These are phyloP conservation scores for Cairina moschata DNA, from an alignment of 2,113 vertebrate species.

Conservation along the genomic window DNA sequence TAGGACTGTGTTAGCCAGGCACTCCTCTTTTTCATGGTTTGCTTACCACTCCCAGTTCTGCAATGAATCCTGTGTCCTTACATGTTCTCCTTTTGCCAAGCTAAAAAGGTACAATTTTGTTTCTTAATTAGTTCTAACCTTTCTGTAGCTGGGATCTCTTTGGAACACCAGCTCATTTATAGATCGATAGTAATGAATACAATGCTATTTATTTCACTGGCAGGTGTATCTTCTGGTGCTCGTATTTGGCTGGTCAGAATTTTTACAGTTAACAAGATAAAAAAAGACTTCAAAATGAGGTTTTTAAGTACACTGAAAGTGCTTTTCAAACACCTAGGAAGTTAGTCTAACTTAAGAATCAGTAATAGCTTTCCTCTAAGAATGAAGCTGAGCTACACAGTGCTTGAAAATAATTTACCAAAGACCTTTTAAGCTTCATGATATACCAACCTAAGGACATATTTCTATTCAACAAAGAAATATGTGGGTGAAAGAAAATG, in stretches of 20 bases:
- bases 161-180: neutral
- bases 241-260: neutral
- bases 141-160: neutral
- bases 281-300: neutral
- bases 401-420: neutral
- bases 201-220: neutral
- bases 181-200: neutral
- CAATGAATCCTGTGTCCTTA: neutral
- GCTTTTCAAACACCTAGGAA: neutral
- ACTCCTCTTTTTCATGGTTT: neutral
- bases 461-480: neutral
- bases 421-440: neutral
- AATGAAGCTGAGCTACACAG: neutral
- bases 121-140: neutral
- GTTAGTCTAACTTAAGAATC: neutral
- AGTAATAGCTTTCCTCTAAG: neutral
- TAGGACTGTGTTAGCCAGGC: neutral
- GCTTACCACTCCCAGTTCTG: neutral
- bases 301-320: neutral
- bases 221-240: neutral
- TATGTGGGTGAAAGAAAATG: neutral
- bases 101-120: neutral
- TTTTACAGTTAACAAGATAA: neutral
- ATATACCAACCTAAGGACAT: rapidly evolving
- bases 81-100: neutral